These are phyloP conservation scores for Macrostomum lignano DNA, from an alignment of 1,140 invertebrate genomes.

Conservation along the genomic window DNA sequence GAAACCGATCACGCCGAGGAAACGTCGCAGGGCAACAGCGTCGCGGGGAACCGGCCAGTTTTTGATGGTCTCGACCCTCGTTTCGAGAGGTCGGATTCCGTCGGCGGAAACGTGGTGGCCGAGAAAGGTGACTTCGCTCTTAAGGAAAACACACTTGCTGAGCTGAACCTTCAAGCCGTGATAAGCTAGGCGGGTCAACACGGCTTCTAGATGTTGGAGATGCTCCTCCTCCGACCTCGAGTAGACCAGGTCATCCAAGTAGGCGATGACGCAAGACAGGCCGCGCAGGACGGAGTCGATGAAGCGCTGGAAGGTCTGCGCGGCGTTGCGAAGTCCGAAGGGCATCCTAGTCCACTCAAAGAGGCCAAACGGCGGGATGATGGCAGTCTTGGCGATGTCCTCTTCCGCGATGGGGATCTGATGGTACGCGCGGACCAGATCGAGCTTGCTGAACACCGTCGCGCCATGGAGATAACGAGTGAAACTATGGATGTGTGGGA, in stretches of 20 bases:
- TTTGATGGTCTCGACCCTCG: too few species aligned
- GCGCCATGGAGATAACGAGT: too few species aligned
- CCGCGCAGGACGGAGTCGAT: conserved; percentile 7
- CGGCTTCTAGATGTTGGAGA: conserved; percentile 1
- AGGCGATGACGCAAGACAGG: conserved; percentile 6
- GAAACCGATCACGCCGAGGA: too few species aligned
- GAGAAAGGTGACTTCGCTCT: background rate
- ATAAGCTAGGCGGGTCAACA: background rate
- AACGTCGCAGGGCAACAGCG: too few species aligned
- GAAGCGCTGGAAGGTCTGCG: conserved; percentile 9
- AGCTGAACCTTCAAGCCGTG: background rate
- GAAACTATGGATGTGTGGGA: too few species aligned
- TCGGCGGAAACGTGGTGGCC: background rate
- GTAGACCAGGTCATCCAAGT: conserved; percentile 10
- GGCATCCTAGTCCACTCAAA: conserved; percentile 10
- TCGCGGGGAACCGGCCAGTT: too few species aligned
- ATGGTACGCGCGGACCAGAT: too few species aligned
- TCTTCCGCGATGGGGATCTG: too few species aligned
- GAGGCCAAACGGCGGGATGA: conserved; percentile 10
- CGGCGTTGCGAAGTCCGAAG: conserved; percentile 9
- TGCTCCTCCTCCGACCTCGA: conserved; percentile 7
- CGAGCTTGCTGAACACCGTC: too few species aligned
- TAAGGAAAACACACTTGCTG: background rate
- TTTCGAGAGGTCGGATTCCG: too few species aligned
- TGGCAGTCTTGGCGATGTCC: conserved; percentile 9